Base-by-base conservation (phyloP, 1,140 invertebrate species). In the Drosophila neocordata region DNA sequence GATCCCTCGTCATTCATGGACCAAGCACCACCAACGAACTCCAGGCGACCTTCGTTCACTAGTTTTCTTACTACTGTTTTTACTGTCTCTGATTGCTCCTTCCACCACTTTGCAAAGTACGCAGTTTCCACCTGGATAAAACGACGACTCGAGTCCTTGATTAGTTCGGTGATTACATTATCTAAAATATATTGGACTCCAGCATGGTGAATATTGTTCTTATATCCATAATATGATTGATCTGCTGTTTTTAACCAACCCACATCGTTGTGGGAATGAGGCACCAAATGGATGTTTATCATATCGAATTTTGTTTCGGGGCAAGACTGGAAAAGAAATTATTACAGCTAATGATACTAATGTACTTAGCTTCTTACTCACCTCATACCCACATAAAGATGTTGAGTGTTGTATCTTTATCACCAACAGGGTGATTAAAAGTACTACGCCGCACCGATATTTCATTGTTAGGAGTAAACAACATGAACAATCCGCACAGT, bases 61-160 rank as follows among this genome's bases (percentile, higher is more conserved):
- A 97, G 91, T 7, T 92, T 87, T 59, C 92, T 93, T 0, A 95
- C 94, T 18, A 92, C 79, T 13, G 94, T 83, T 52, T 94, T 92
- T 1, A 93, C 93, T 2, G 91, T 85, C 3, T 96, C 94, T 15
- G 93, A 85, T 82, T 98, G 97, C 12, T 95, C 93, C 9, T 93
- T 82, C 96, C 97, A 99, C 98, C 98, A 99, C 81, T 96, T 95
- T 93, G 95, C 97, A 75, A 99, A 97, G 92, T 96, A 99, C 1
- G 97, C 96, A 0, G 97, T 95, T 79, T 96, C 95, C 3, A 96
- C 95, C 73, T 95, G 95, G 27, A 96, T 95, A 63, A 96, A 96
- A 77, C 93, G 94, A 91, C 95, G 93, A 2, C 93, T 92, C 0
- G 96, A 93, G 92, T 98, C 94, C 69, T 95, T 94, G 63, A 94